Conservation (phyloP, 1,140 invertebrate species). For the Leptinotarsa defecta region DNA sequence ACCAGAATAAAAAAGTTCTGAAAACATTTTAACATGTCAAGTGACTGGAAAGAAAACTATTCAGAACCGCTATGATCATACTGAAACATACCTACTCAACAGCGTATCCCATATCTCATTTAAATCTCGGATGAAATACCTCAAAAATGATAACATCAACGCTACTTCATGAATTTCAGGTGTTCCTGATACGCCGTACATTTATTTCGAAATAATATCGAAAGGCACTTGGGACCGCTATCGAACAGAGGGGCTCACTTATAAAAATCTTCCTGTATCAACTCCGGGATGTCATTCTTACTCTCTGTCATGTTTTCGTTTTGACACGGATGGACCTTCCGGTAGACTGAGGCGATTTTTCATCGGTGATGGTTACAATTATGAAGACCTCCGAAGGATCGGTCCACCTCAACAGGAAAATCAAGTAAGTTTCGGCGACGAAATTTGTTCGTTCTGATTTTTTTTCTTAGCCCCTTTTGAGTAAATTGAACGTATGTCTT, state of each 20-base stretch:
- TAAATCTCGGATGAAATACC: too few species aligned
- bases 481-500: too few species aligned
- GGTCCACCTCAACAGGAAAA: constrained; percentile 39
- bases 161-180: constrained; percentile 15
- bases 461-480: too few species aligned
- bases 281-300: constrained; percentile 43
- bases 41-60: too few species aligned
- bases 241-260: constrained; percentile 49
- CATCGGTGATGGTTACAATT: constrained; percentile 49
- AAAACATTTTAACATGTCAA: too few species aligned
- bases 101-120: too few species aligned
- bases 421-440: constrained; percentile 26
- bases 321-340: constrained; percentile 31
- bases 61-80: too few species aligned
- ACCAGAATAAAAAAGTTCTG: too few species aligned
- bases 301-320: constrained; percentile 45
- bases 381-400: constrained; percentile 47
- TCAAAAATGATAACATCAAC: not conserved
- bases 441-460: too few species aligned
- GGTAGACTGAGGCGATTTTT: constrained; percentile 48
- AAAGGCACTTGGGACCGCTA: constrained; percentile 48
- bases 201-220: constrained; percentile 52
- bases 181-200: constrained; percentile 40
- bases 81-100: too few species aligned
- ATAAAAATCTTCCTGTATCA: constrained; percentile 44